These are phyloP conservation scores for Otolemur crassicaudatus DNA, from an alignment of 2,797 vertebrate species.

Conservation along the genomic window DNA sequence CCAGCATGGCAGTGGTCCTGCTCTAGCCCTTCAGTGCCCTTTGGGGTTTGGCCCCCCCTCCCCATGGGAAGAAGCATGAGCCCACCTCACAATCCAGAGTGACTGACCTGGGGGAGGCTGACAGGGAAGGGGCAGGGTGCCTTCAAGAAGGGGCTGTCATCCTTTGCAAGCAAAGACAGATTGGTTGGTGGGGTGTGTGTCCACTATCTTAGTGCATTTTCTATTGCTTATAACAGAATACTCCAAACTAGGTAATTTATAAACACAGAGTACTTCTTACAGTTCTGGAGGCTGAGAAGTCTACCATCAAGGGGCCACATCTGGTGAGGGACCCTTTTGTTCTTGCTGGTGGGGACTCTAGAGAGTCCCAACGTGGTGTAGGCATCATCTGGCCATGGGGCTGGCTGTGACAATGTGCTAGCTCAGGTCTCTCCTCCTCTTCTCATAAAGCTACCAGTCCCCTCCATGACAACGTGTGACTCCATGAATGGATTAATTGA, in stretches of 20 bases:
- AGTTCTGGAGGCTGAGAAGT: background rate
- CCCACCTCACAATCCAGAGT: background rate
- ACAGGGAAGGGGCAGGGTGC: background rate
- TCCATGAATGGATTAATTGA: background rate
- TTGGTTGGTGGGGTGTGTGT: too few relatives aligned
- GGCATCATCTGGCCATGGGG: background rate
- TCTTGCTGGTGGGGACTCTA: background rate
- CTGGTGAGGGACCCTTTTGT: background rate
- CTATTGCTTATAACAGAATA: background rate
- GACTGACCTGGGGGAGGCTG: too few relatives aligned
- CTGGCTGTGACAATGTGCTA: background rate
- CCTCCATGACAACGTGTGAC: background rate
- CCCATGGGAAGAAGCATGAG: background rate
- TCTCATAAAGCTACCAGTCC: background rate
- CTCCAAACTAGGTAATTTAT: background rate
- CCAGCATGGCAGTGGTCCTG: background rate
- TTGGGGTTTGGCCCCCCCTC: background rate
- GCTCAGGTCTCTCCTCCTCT: background rate
- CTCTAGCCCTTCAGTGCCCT: background rate
- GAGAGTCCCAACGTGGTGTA: accelerated
- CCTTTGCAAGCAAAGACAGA: background rate
- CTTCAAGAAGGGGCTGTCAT: background rate
- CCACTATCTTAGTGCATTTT: background rate
- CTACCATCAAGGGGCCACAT: background rate
- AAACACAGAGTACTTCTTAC: background rate